Conservation (phyloP, 2,113 vertebrate species). For the Halichoeres trimaculatus region DNA sequence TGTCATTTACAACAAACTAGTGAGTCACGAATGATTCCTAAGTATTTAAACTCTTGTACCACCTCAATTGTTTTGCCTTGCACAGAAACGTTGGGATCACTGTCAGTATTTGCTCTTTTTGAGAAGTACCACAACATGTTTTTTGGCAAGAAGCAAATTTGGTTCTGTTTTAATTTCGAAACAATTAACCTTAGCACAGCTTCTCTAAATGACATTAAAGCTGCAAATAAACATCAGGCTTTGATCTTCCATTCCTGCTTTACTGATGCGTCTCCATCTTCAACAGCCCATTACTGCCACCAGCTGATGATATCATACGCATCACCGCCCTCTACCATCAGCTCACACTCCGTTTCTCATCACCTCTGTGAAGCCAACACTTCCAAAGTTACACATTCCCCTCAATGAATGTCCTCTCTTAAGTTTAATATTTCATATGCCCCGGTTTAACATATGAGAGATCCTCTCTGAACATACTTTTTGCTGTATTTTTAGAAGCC, state of each 20-base stretch:
- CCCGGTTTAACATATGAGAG: too few relatives aligned
- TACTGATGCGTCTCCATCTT: background rate
- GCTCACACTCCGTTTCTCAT: background rate
- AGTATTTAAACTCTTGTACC: too few relatives aligned
- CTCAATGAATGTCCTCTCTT: too few relatives aligned
- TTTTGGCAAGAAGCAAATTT: background rate
- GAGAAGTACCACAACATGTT: too few relatives aligned
- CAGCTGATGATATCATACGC: slow-evolving; percentile 7
- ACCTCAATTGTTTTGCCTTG: too few relatives aligned
- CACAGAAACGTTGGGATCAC: too few relatives aligned
- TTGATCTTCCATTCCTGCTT: background rate
- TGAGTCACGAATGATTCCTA: too few relatives aligned
- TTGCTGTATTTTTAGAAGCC: background rate
- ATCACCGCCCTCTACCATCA: background rate
- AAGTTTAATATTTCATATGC: too few relatives aligned
- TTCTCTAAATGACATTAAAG: background rate
- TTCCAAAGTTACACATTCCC: background rate
- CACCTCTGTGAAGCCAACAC: background rate
- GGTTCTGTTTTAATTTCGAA: background rate
- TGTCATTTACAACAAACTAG: too few relatives aligned
- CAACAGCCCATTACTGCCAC: slow-evolving; percentile 23
- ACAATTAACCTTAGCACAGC: background rate
- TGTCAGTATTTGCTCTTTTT: too few relatives aligned
- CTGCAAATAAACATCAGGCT: background rate
- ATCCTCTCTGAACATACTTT: too few relatives aligned